phyloP scores from a whole-genome alignment of 2,888 invertebrate genomes.

The Zygaena filipendulae region DNA sequence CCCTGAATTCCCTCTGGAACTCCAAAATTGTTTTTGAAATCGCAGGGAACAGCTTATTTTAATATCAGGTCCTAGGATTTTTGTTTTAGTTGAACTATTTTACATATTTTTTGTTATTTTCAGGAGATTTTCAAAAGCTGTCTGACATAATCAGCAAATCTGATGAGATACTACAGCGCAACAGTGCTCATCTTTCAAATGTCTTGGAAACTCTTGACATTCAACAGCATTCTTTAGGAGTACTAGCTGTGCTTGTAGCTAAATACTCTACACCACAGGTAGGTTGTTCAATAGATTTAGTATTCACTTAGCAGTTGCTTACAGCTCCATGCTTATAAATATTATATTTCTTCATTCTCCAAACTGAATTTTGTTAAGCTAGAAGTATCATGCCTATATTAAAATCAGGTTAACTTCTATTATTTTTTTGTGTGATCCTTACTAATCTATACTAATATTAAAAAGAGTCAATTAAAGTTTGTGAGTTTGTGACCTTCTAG shows the following conservation, averaged over 20 bases:
- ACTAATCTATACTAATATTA: too few relatives aligned
- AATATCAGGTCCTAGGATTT: too few relatives aligned
- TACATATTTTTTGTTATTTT: conserved; percentile 16
- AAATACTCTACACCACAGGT: conserved; percentile 75
- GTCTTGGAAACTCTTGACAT: conserved; percentile 91
- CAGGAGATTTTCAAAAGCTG: conserved; percentile 82
- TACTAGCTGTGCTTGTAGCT: conserved; percentile 86
- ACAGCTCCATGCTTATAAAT: conserved; percentile 3
- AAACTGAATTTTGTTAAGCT: conserved; percentile 2
- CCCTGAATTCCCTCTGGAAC: too few relatives aligned
- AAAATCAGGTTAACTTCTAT: too few relatives aligned
- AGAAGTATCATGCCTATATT: too few relatives aligned
- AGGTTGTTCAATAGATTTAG: too few relatives aligned
- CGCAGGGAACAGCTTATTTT: too few relatives aligned
- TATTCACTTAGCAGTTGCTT: too few relatives aligned
- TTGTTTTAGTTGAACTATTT: not conserved
- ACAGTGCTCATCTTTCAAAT: conserved; percentile 86
- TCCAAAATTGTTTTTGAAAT: too few relatives aligned
- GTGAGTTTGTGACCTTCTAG: too few relatives aligned
- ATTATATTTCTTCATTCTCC: not conserved
- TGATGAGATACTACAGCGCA: conserved; percentile 83
- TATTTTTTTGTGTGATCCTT: too few relatives aligned
- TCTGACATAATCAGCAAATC: conserved; percentile 80
- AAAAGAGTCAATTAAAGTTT: too few relatives aligned
- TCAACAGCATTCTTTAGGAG: conserved; percentile 91